Conservation (phyloP, 2,113 vertebrate genomes). For the Bos indicus region DNA sequence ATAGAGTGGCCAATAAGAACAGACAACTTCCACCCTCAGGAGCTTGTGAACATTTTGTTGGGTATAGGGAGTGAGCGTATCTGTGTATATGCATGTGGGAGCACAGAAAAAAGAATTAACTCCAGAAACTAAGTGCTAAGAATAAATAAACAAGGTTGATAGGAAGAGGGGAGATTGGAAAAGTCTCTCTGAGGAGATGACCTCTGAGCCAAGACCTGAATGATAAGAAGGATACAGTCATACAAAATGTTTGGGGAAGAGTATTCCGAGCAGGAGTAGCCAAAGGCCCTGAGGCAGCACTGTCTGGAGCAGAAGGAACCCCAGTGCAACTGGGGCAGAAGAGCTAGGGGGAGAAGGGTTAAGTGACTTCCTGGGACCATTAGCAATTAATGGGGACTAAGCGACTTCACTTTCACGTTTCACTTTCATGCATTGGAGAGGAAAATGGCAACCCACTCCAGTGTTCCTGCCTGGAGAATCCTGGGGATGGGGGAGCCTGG, state of each 20-base stretch:
- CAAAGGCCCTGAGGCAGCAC: background rate
- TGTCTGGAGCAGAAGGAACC: background rate
- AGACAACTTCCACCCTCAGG: background rate
- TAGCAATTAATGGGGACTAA: too few species aligned
- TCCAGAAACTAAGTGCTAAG: background rate
- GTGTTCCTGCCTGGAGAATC: background rate
- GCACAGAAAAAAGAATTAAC: background rate
- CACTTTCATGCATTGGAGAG: background rate
- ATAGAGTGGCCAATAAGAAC: background rate
- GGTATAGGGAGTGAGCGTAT: background rate
- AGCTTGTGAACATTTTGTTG: background rate
- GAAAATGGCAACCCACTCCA: background rate
- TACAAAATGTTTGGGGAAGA: background rate
- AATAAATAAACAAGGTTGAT: background rate
- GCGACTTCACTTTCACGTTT: background rate
- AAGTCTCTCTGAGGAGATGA: background rate
- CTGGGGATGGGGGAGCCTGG: background rate
- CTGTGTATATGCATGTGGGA: background rate
- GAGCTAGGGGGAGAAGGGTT: background rate
- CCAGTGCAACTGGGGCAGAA: background rate
- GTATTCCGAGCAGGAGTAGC: background rate
- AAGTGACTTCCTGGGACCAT: background rate
- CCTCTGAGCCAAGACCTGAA: background rate
- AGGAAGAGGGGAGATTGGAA: background rate
- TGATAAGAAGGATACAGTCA: background rate